Conservation (phyloP, 2,113 vertebrate species). For the Mormoops blainvillei region DNA sequence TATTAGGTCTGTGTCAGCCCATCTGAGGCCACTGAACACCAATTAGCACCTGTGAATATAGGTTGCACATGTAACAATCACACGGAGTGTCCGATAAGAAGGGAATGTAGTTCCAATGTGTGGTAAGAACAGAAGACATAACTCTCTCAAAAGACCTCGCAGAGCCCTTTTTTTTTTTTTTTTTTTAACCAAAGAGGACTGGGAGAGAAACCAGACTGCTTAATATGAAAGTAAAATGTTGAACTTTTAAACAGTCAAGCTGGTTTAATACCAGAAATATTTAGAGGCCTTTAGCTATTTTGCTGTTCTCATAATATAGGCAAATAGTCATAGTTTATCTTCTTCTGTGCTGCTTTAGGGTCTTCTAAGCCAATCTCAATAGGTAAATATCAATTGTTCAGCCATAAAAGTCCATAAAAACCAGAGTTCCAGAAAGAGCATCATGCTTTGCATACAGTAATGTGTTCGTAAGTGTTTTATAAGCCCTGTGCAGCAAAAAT, state of each 20-base stretch:
- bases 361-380: conserved; percentile 57
- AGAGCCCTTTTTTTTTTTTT: neutral
- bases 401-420: conserved; percentile 69
- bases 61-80: neutral
- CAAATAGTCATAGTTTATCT: conserved; percentile 63
- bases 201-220: neutral
- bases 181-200: neutral
- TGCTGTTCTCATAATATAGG: conserved; percentile 66
- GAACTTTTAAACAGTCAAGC: conserved; percentile 59
- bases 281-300: conserved; percentile 63
- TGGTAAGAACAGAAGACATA: neutral
- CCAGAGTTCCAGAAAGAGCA: conserved; percentile 65
- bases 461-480: conserved; percentile 69
- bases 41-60: neutral
- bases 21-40: neutral
- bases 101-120: neutral
- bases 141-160: neutral
- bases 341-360: conserved; percentile 16
- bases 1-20: neutral
- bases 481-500: conserved; percentile 58
- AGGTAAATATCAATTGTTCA: conserved; percentile 70
- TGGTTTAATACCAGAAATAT: conserved; percentile 67
- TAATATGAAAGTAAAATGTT: conserved; percentile 58
- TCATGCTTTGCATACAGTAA: conserved; percentile 67
- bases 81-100: neutral